Base-by-base conservation (phyloP, 2,113 vertebrate genomes). In the Phrynosoma blainvillii region DNA sequence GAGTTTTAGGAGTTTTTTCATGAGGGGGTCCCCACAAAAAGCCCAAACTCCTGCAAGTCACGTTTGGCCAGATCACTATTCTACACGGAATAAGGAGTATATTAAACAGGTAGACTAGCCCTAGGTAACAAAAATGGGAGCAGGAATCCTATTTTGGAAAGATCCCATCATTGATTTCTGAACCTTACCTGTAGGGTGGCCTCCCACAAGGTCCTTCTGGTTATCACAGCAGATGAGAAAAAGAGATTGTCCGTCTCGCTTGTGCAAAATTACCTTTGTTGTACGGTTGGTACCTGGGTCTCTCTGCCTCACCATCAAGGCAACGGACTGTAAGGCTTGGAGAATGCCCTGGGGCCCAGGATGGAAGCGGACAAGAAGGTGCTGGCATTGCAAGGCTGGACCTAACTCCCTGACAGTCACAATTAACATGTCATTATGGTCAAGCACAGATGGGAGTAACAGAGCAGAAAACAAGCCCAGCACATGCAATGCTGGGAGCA, bases 381-480 rank as follows among this genome's bases (percentile, higher is more conserved):
- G 66, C 2, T 25, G 66, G 27, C 10, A 23, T 6, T 11, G 68
- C 10, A 23, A 4, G 25, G 4, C 47, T 5, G 27, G 25, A 59
- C 32, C 25, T 20, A 7, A 2, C 23, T n/a, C 23, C 4, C 36
- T 65, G 77, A 74, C 78, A 80, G 76, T 54, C 70, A 18, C 56
- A 32, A 62, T 79, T 89, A 79, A 74, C 54, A 52, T 54, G 70
- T 75, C 77, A 40, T 85, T 80, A 85, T 74, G 83, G 82, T n/a
- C 88, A 52, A 77, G 70, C 77, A 75, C 83, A 80, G 68, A 30
- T 65, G 88, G 30, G 54, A 56, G 83, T 54, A 85, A 79, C 88
- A 54, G 88, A 80, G 83, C 83, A 80, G 83, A 89, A 85, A 89
- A 85, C 30, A 32, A 78, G 76, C 32, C 83, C 21, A 4, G 68